These are phyloP conservation scores for Dromas ardeola DNA, from an alignment of 2,113 vertebrate genomes.

Conservation along the genomic window DNA sequence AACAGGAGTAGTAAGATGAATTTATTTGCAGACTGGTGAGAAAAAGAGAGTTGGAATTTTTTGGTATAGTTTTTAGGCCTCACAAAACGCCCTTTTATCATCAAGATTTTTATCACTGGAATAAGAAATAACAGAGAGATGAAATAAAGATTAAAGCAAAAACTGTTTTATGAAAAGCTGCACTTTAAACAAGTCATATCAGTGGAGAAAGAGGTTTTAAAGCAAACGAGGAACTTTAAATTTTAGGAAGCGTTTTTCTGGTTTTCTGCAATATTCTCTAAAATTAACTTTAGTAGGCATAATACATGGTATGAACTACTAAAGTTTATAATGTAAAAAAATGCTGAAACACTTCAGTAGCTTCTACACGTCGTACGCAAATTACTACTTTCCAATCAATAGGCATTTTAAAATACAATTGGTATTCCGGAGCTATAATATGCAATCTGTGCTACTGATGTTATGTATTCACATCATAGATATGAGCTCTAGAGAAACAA, in stretches of 20 bases:
- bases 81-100: background rate
- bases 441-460: background rate
- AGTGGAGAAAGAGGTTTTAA: background rate
- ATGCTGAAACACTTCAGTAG: background rate
- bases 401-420: conserved; percentile 18
- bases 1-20: background rate
- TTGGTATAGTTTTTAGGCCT: background rate
- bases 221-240: background rate
- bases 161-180: background rate
- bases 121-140: background rate
- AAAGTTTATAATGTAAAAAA: background rate
- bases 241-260: background rate
- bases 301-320: background rate
- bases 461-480: conserved; percentile 45
- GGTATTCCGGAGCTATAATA: background rate
- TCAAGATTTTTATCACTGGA: background rate
- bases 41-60: background rate
- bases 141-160: background rate
- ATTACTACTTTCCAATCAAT: conserved; percentile 24
- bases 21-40: background rate
- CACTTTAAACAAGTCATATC: background rate
- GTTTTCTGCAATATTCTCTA: background rate
- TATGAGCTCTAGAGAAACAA: background rate
- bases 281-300: background rate
- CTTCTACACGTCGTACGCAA: background rate